Evolutionary conservation across 2,888 invertebrate genomes (phyloP).

Genomic region (Lacanobia wlatinum): DNA sequence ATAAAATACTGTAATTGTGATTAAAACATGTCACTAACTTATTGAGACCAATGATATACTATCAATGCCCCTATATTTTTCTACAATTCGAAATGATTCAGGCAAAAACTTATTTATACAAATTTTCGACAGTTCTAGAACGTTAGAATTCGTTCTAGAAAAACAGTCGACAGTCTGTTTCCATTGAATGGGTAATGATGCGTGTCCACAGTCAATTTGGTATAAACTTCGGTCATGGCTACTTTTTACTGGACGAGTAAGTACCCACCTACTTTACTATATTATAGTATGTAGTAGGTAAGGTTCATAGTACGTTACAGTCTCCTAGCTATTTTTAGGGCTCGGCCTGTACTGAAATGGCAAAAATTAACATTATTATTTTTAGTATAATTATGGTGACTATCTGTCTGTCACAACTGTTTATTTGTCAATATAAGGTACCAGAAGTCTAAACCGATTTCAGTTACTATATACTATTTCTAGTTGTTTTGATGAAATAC

Average conservation of each 20-base stretch:
- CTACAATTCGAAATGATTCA: background rate
- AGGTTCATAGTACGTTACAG: too few relatives aligned
- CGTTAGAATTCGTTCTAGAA: conserved; percentile 33
- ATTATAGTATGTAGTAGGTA: background rate
- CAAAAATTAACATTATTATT: too few relatives aligned
- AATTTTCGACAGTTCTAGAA: conserved; percentile 30
- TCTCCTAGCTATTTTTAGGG: too few relatives aligned
- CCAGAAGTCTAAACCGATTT: too few relatives aligned
- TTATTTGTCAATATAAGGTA: too few relatives aligned
- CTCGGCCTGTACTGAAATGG: too few relatives aligned
- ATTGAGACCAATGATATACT: background rate
- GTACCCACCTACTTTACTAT: background rate
- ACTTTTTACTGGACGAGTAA: conserved; percentile 22
- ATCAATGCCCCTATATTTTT: too few relatives aligned
- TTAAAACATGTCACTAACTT: background rate
- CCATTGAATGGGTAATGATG: conserved; percentile 46
- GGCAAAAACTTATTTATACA: background rate
- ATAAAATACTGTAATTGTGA: background rate
- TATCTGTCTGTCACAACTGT: too few relatives aligned
- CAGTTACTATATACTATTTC: too few relatives aligned
- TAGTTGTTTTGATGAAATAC: too few relatives aligned
- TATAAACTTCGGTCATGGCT: conserved; percentile 40
- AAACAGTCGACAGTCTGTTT: conserved; percentile 24
- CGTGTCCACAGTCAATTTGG: conserved; percentile 46
- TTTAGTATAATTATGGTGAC: too few relatives aligned